phyloP scores from a whole-genome alignment of 2,888 invertebrate species.

The Drosophila eohydei region DNA sequence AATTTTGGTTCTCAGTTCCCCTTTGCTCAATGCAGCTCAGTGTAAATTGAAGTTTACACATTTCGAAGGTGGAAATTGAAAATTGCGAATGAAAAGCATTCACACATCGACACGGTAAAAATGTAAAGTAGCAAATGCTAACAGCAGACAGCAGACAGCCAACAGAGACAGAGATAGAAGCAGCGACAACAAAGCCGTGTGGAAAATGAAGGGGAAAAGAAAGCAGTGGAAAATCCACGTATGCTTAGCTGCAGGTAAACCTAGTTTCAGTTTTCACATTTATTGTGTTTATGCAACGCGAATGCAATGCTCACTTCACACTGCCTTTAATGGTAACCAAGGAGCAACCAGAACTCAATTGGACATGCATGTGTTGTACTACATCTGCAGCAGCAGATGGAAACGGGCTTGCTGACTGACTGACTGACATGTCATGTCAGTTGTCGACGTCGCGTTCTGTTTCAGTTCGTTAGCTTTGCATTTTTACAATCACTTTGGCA shows the following conservation, averaged over 20 bases:
- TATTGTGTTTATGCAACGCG: slow-evolving; percentile 58
- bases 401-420: slow-evolving; percentile 31
- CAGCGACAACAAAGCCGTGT: slow-evolving; percentile 4
- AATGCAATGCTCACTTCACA: slow-evolving; percentile 56
- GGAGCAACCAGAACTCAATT: slow-evolving; percentile 23
- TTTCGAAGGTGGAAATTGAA: slow-evolving; percentile 76
- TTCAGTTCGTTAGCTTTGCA: slow-evolving; percentile 80
- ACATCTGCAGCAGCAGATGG: slow-evolving; percentile 6
- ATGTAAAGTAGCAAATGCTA: slow-evolving; percentile 71
- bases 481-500: slow-evolving; percentile 80
- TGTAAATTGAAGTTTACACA: slow-evolving; percentile 75
- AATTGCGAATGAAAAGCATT: slow-evolving; percentile 71
- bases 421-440: slow-evolving; percentile 60
- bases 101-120: slow-evolving; percentile 60
- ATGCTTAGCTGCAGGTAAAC: slow-evolving; percentile 7
- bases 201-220: slow-evolving; percentile 20
- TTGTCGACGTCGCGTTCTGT: slow-evolving; percentile 70
- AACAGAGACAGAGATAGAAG: not conserved
- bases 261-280: slow-evolving; percentile 13
- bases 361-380: slow-evolving; percentile 26
- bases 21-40: slow-evolving; percentile 22
- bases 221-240: not conserved
- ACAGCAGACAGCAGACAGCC: slow-evolving; percentile 34
- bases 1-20: slow-evolving; percentile 52
- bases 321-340: slow-evolving; percentile 37